These are phyloP conservation scores for Eristalis tenax DNA, from an alignment of 2,888 invertebrate genomes.

Conservation along the genomic window DNA sequence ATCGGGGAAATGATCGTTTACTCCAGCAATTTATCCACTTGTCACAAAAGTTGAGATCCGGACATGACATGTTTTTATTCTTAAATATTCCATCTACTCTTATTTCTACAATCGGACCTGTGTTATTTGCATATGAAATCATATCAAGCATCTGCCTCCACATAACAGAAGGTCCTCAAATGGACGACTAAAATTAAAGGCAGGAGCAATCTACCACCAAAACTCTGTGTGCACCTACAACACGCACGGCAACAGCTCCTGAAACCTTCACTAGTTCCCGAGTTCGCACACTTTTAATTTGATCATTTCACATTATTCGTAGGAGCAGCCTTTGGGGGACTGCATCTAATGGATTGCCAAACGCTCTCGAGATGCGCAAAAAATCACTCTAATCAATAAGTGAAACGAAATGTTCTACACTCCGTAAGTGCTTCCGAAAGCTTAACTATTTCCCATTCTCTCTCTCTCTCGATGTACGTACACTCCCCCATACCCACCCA, in stretches of 20 bases:
- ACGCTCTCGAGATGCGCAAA: background rate
- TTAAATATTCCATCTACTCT: too few species aligned
- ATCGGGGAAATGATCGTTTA: too few species aligned
- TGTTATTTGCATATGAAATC: too few species aligned
- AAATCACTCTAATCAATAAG: background rate
- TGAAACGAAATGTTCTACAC: background rate
- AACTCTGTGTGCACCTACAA: background rate
- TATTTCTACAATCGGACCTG: too few species aligned
- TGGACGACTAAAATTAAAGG: too few species aligned
- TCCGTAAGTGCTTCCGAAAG: background rate
- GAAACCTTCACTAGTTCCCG: background rate
- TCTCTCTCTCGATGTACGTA: background rate
- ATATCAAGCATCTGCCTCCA: too few species aligned
- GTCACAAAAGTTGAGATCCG: too few species aligned
- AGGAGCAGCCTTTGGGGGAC: background rate
- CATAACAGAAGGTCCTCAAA: too few species aligned
- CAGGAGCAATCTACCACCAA: background rate
- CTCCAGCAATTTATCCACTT: too few species aligned
- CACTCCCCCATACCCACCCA: background rate
- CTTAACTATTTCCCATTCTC: background rate
- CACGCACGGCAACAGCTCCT: background rate
- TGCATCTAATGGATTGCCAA: background rate
- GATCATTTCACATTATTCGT: background rate
- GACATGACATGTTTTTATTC: too few species aligned
- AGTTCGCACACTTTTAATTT: background rate